Evolutionary conservation across 2,888 invertebrate genomes (phyloP).

Genomic region (Eledone cirrhosa): DNA sequence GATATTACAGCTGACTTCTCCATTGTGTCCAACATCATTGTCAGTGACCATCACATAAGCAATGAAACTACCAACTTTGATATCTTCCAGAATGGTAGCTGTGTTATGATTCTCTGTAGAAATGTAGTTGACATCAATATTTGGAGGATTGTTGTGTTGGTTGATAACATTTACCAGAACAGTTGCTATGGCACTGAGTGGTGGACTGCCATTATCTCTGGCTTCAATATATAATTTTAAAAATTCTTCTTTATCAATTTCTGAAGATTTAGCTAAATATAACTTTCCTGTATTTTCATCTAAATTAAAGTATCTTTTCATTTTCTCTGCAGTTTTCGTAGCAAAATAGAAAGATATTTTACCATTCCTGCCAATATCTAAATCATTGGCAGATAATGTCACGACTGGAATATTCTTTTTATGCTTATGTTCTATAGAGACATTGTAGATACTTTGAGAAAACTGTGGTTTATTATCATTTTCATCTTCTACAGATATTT

Average conservation of each 20-base stretch:
- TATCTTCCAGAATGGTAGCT: too few species aligned
- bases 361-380: conserved; percentile 7
- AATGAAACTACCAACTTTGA: too few species aligned
- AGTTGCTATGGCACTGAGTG: background rate
- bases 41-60: too few species aligned
- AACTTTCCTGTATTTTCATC: background rate
- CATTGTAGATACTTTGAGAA: conserved; percentile 1
- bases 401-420: background rate
- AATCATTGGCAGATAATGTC: background rate
- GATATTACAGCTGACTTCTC: too few species aligned
- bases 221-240: conserved; percentile 14
- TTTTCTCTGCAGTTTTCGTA: background rate
- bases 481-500: conserved; percentile 32
- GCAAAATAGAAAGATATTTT: background rate
- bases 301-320: background rate
- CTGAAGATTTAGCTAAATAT: background rate
- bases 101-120: too few species aligned
- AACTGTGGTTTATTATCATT: conserved; percentile 37
- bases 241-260: background rate
- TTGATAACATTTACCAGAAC: too few species aligned
- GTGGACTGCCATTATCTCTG: background rate
- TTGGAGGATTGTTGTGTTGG: too few species aligned
- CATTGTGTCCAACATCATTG: too few species aligned
- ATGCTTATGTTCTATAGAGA: conserved; percentile 4
- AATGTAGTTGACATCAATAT: too few species aligned